phyloP scores from a whole-genome alignment of 2,888 invertebrate species.

The Spodoptera exigua region DNA sequence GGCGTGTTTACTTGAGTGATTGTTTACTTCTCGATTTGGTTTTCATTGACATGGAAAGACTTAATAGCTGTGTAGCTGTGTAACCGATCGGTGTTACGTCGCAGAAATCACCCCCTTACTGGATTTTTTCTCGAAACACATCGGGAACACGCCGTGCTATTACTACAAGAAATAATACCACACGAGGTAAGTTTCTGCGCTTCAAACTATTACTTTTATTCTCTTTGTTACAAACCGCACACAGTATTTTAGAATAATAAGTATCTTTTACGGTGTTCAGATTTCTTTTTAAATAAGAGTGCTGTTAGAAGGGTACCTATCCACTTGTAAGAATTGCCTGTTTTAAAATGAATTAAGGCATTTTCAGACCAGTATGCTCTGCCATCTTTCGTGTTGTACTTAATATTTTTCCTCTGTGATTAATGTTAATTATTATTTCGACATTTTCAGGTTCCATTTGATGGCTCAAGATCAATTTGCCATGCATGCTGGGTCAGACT shows the following conservation, averaged over 20 bases:
- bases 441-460: conserved; percentile 17
- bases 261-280: conserved; percentile 15
- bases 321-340: conserved; percentile 5
- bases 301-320: conserved; percentile 13
- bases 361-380: too few relatives aligned
- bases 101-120: too few relatives aligned
- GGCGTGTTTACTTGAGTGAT: conserved; percentile 22
- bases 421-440: too few relatives aligned
- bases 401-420: too few relatives aligned
- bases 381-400: too few relatives aligned
- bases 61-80: too few relatives aligned
- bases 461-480: conserved; percentile 18
- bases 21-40: conserved; percentile 18
- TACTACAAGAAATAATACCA: conserved; percentile 17
- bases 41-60: conserved; percentile 17
- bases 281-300: conserved; percentile 18
- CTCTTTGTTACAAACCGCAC: conserved; percentile 17
- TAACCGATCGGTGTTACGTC: too few relatives aligned
- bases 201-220: conserved; percentile 10
- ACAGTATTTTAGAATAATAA: conserved; percentile 19
- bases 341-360: too few relatives aligned
- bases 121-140: too few relatives aligned
- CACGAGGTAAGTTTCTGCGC: conserved; percentile 16
- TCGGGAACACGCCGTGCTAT: too few relatives aligned
- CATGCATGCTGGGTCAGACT: too few relatives aligned